phyloP scores from a whole-genome alignment of 2,888 invertebrate species.

The Cosmopolites sordidus region DNA sequence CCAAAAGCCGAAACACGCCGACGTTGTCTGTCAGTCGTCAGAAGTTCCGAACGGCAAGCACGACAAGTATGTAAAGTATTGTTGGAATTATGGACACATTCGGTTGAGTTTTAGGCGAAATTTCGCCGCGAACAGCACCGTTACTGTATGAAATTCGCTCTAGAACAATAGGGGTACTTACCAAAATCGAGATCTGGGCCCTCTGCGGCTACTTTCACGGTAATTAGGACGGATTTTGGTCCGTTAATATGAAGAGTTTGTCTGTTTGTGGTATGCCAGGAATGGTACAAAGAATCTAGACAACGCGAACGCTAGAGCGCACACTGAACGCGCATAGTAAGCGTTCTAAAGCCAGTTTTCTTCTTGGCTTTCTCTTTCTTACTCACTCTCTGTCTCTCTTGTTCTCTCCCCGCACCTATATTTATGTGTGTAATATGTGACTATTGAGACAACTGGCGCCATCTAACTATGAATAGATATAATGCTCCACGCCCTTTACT shows the following conservation, averaged over 20 bases:
- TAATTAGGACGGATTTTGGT: conserved; percentile 66
- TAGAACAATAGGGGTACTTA: conserved; percentile 62
- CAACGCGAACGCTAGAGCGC: conserved; percentile 86
- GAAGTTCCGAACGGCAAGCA: conserved; percentile 58
- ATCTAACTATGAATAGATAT: too few species aligned
- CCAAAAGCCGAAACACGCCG: conserved; percentile 28
- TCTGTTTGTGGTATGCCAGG: conserved; percentile 87
- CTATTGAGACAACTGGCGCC: neutral
- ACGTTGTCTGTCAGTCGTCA: conserved; percentile 45
- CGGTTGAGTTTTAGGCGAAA: conserved; percentile 67
- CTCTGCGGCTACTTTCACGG: conserved; percentile 57
- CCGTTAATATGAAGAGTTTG: conserved; percentile 69
- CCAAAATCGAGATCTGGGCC: conserved; percentile 65
- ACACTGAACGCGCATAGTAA: conserved; percentile 76
- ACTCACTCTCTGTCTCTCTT: neutral
- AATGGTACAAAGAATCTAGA: conserved; percentile 97
- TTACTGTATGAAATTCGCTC: conserved; percentile 60
- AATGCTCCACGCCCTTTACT: too few species aligned
- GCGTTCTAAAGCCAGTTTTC: conserved; percentile 55
- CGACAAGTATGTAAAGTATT: conserved; percentile 76
- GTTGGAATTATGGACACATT: conserved; percentile 69
- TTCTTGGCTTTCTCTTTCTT: conserved; percentile 12
- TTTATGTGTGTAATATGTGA: too few species aligned
- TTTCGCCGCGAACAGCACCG: conserved; percentile 56
- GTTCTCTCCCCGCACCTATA: conserved; percentile 12